Evolutionary conservation across 2,113 vertebrate species (phyloP).

Genomic region (Brienomyrus brachyistius): DNA sequence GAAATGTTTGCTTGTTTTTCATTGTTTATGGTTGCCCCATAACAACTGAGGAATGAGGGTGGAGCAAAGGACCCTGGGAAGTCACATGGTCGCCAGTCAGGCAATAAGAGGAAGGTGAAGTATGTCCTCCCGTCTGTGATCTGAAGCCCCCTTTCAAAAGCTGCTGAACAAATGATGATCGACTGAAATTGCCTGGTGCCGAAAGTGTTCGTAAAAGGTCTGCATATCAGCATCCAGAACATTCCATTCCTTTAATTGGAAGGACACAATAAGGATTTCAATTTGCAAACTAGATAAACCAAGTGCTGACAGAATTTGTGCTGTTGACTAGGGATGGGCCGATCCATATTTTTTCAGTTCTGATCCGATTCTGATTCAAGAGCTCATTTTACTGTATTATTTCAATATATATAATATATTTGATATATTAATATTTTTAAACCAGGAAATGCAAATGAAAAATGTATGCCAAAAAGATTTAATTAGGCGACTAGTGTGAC

Average conservation of each 20-base stretch:
- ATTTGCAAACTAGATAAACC: background rate
- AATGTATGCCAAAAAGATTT: too few species aligned
- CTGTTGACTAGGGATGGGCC: background rate
- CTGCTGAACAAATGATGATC: background rate
- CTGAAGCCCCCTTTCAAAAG: background rate
- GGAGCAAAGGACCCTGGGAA: background rate
- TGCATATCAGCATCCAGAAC: background rate
- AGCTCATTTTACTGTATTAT: too few species aligned
- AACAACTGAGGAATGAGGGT: background rate
- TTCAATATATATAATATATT: too few species aligned
- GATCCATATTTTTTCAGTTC: too few species aligned
- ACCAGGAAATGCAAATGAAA: too few species aligned
- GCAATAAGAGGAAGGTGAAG: background rate
- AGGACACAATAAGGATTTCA: background rate
- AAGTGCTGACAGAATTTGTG: background rate
- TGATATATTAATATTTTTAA: too few species aligned
- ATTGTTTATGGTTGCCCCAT: background rate
- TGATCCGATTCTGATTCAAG: too few species aligned
- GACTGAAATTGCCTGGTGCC: too few species aligned
- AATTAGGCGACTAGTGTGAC: too few species aligned
- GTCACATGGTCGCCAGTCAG: background rate
- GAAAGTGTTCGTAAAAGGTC: too few species aligned
- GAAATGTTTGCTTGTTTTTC: background rate
- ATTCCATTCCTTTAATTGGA: background rate
- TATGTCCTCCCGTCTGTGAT: background rate